Evolutionary conservation across 2,888 invertebrate species (phyloP).

Genomic region (Thera britannica): DNA sequence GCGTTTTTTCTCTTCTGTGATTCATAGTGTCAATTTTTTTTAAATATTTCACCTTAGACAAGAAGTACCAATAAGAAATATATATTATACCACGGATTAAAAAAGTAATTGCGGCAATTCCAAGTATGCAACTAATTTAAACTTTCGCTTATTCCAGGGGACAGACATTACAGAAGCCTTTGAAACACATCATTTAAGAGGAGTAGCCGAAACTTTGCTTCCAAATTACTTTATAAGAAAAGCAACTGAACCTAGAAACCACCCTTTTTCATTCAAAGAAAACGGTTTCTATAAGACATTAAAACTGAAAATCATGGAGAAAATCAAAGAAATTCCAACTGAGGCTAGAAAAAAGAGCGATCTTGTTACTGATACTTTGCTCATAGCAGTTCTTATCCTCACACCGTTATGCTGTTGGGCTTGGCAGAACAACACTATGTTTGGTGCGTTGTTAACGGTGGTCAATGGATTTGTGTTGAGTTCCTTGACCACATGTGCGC

Average conservation of each 20-base stretch:
- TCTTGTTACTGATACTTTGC: constrained; percentile 58
- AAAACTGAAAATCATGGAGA: constrained; percentile 84
- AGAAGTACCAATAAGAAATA: no score
- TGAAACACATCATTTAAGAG: constrained; percentile 85
- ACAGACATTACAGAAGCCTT: constrained; percentile 88
- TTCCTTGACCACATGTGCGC: constrained; percentile 85
- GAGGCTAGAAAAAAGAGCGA: constrained; percentile 66
- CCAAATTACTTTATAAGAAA: constrained; percentile 88
- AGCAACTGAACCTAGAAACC: constrained; percentile 86
- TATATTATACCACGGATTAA: no score
- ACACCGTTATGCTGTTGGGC: constrained; percentile 64
- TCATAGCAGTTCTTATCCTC: constrained; percentile 55
- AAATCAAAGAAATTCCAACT: constrained; percentile 81
- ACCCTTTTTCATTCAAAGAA: constrained; percentile 89
- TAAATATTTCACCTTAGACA: no score
- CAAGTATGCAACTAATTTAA: background rate
- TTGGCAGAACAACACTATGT: constrained; percentile 56
- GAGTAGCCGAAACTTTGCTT: constrained; percentile 85
- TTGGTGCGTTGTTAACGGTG: constrained; percentile 58
- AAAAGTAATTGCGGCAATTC: no score
- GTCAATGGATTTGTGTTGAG: constrained; percentile 59
- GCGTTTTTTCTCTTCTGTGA: no score
- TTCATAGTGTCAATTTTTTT: no score
- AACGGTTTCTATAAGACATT: constrained; percentile 92
- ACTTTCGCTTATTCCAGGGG: constrained; percentile 69